Percentiles rank a stretch among this genome's conserved stretches.
phyloP scores from a whole-genome alignment of 1,140 invertebrate genomes.

The Monochamus saltuarius region DNA sequence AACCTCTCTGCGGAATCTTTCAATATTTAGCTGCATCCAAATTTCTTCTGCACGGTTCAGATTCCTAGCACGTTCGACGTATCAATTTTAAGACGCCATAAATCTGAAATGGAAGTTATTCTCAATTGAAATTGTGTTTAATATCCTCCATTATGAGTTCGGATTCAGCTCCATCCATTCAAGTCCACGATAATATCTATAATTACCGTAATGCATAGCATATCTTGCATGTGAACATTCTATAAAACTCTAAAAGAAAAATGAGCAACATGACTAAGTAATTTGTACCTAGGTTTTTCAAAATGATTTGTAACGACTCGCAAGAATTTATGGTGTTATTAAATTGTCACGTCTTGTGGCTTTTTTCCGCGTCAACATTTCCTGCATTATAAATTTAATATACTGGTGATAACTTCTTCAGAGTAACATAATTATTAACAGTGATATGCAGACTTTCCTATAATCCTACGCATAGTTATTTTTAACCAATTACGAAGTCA shows the following conservation, averaged over 20 bases:
- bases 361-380: too few species aligned
- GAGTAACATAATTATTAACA: too few species aligned
- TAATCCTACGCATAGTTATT: too few species aligned
- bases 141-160: slow-evolving; percentile 31
- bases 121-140: slow-evolving; percentile 28
- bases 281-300: slow-evolving; percentile 4
- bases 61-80: slow-evolving; percentile 25
- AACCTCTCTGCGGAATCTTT: too few species aligned
- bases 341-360: slow-evolving; percentile 4
- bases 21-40: too few species aligned
- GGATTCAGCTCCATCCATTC: slow-evolving; percentile 24
- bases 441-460: too few species aligned
- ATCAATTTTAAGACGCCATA: slow-evolving; percentile 30
- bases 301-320: slow-evolving; percentile 5
- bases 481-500: too few species aligned
- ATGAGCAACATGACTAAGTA: slow-evolving; percentile 8
- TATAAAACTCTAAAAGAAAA: slow-evolving; percentile 15
- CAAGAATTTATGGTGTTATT: neutral
- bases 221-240: slow-evolving; percentile 16
- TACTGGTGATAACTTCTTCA: too few species aligned
- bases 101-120: slow-evolving; percentile 28
- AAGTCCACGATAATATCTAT: slow-evolving; percentile 31
- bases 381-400: too few species aligned
- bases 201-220: slow-evolving; percentile 27
- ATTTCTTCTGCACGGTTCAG: too few species aligned